Evolutionary conservation across 1,140 invertebrate species (phyloP), one percentile per base, ranked within the genome.

Genomic region (Pseudomyrmex gracilis): DNA sequence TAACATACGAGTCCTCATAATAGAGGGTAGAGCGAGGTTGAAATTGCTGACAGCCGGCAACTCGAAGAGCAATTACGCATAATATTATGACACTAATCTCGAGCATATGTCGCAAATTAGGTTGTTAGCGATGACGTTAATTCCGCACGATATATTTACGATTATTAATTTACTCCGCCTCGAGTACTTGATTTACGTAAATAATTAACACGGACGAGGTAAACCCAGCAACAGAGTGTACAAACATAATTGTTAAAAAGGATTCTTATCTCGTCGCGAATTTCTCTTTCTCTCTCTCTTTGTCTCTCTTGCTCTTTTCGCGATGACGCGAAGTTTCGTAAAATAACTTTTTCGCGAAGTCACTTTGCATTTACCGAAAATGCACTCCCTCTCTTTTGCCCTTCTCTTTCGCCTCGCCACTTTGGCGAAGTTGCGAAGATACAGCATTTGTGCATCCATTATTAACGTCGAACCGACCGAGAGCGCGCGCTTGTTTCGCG

Each of bases 1-100:
- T 34, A 34, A 34, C 34, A 34, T 7, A 34, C 34, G 5, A 34
- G 34, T 34, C 0, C 34, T 34, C 34, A 34, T 34, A 34, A 34
- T 7, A 34, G 7, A 15, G 3, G 20, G 9, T 12, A 17, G 10
- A 10, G n/a, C 45, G 22, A n/a, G n/a, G n/a, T 20, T 34, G 86
- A 84, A 90, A 90, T 71, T 84, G 82, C 88, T 74, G 80, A 74
- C 92, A 89, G 90, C 90, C 91, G 92, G 78, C 82, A 85, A 51
- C 43, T 53, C 82, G 63, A 51, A 80, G 73, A 87, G 86, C 91
- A 71, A 93, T 93, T 93, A 91, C 88, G 92, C 92, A 92, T 93
- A 93, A 93, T 92, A 90, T 92, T 89, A 92, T 84, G 86, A 82
- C 73, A 71, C 85, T 86, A 87, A 89, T 91, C 67, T 73, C 64